A percentile compares a stretch with the other conserved stretches of the same genome.
Evolutionary conservation across 2,113 vertebrate species (phyloP).

Genomic region (Chinchilla lanigera): DNA sequence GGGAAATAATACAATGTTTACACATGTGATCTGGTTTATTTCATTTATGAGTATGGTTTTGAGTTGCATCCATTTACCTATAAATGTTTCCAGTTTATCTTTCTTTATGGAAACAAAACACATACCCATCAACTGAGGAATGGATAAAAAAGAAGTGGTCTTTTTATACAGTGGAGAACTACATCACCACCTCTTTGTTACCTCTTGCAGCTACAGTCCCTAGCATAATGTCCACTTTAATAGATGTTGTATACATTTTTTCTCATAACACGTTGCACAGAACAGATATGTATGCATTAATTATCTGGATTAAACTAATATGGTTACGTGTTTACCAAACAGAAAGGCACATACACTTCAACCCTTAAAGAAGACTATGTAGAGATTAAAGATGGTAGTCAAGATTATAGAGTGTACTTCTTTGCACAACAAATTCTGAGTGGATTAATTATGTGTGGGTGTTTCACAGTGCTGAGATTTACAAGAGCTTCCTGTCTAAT

Average conservation of each 20-base stretch:
- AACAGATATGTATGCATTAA: neutral
- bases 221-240: neutral
- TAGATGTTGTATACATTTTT: neutral
- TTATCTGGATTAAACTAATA: neutral
- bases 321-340: neutral
- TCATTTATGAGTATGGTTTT: too few relatives aligned
- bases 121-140: too few relatives aligned
- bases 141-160: too few relatives aligned
- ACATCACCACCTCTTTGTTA: neutral
- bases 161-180: too few relatives aligned
- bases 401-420: neutral
- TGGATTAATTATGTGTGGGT: neutral
- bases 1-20: too few relatives aligned
- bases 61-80: too few relatives aligned
- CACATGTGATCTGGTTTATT: too few relatives aligned
- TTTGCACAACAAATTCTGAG: neutral
- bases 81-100: too few relatives aligned
- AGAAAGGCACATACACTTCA: neutral
- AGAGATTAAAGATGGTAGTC: neutral
- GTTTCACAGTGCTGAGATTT: neutral
- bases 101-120: too few relatives aligned
- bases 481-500: neutral
- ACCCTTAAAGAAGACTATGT: neutral
- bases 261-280: neutral
- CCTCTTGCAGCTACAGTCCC: neutral